Percentiles rank a stretch among this genome's conserved stretches.
Conservation (phyloP, 2,888 invertebrate genomes). For the Serrognathus titanus region DNA sequence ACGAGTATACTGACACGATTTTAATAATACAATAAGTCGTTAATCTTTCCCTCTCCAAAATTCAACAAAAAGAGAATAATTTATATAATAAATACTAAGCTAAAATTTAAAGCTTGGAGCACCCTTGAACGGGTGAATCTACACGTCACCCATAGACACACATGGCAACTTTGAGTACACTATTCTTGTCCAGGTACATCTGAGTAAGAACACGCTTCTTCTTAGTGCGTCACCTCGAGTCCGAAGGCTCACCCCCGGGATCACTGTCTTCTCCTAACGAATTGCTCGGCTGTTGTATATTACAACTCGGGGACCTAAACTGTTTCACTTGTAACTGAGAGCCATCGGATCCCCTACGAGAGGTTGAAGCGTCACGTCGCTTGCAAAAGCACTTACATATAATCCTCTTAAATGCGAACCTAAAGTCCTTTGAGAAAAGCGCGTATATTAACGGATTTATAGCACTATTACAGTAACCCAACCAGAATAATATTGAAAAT, state of each 20-base stretch:
- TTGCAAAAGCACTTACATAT: constrained; percentile 82
- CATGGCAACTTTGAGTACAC: constrained; percentile 44
- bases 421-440: constrained; percentile 90
- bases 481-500: constrained; percentile 92
- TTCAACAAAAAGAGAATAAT: constrained; percentile 15
- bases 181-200: constrained; percentile 40
- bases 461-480: constrained; percentile 96
- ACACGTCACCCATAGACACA: constrained; percentile 44
- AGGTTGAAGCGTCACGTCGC: constrained; percentile 44
- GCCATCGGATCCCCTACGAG: constrained; percentile 57
- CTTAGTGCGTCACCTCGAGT: constrained; percentile 56
- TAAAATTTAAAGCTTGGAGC: constrained; percentile 13
- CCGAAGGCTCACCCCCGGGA: constrained; percentile 50
- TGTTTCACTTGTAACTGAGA: constrained; percentile 53
- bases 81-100: constrained; percentile 13
- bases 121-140: constrained; percentile 19
- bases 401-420: constrained; percentile 90
- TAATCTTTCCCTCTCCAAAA: constrained; percentile 41
- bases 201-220: constrained; percentile 31
- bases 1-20: not conserved
- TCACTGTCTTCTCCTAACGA: constrained; percentile 58
- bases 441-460: constrained; percentile 95
- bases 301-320: constrained; percentile 56
- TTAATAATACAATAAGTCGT: constrained; percentile 34
- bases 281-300: constrained; percentile 54